Percentiles rank a stretch among this genome's conserved stretches.
phyloP scores from a whole-genome alignment of 1,140 invertebrate species.

The Conus betulinus region DNA sequence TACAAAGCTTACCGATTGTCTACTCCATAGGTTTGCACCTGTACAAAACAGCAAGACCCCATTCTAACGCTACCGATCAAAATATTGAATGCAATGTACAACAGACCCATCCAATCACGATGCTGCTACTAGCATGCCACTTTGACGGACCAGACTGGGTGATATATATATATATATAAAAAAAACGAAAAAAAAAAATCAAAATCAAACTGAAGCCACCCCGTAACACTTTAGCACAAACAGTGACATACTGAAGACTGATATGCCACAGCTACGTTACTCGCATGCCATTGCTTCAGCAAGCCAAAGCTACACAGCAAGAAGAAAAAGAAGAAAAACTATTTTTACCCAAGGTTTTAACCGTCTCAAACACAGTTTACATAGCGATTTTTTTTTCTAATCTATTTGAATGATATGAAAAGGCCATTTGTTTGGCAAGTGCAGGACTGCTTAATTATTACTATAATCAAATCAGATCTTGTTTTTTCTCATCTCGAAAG shows the following conservation, averaged over 20 bases:
- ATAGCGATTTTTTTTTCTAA: no score
- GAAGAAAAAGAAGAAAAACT: background rate
- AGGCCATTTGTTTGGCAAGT: no score
- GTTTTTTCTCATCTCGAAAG: no score
- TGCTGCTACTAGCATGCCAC: slow-evolving; percentile 31
- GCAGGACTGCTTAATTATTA: no score
- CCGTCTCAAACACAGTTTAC: background rate
- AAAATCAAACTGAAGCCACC: background rate
- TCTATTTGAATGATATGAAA: no score
- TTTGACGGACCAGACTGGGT: background rate
- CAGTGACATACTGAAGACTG: background rate
- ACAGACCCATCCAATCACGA: slow-evolving; percentile 15
- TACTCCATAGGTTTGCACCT: no score
- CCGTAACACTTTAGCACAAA: slow-evolving; percentile 18
- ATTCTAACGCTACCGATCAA: background rate
- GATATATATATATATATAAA: background rate
- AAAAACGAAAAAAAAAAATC: background rate
- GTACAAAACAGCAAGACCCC: background rate
- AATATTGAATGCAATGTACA: background rate
- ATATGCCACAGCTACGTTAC: background rate
- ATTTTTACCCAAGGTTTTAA: background rate
- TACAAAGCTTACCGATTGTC: no score
- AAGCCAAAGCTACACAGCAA: slow-evolving; percentile 32
- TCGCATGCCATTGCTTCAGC: background rate
- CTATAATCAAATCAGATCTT: no score